Conservation (phyloP, 2,888 invertebrate species). For the Spatulosminthurus flaviceps region DNA sequence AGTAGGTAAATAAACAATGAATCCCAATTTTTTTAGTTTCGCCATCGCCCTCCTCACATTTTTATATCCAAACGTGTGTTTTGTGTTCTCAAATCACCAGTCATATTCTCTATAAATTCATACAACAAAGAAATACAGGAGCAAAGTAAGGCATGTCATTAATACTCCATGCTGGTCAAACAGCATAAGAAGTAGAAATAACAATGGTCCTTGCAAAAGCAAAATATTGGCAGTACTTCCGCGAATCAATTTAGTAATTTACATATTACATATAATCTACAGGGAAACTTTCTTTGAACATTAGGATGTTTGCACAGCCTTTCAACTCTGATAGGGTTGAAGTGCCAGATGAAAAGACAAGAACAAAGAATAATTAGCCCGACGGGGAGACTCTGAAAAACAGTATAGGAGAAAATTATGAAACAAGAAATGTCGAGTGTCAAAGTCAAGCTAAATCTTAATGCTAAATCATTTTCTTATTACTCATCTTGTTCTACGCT, state of each 20-base stretch:
- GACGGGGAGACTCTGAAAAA: neutral
- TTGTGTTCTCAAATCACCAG: too few relatives aligned
- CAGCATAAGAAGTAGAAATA: too few relatives aligned
- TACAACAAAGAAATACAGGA: too few relatives aligned
- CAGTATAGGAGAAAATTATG: neutral
- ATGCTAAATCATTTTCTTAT: neutral
- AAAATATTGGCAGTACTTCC: too few relatives aligned
- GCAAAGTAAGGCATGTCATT: too few relatives aligned
- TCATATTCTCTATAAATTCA: too few relatives aligned
- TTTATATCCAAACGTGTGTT: too few relatives aligned
- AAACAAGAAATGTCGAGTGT: neutral
- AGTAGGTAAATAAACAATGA: too few relatives aligned
- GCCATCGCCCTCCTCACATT: too few relatives aligned
- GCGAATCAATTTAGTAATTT: neutral
- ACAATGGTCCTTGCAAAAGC: too few relatives aligned
- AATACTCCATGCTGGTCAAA: too few relatives aligned
- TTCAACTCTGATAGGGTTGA: neutral
- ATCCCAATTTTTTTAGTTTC: too few relatives aligned
- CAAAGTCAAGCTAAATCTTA: neutral
- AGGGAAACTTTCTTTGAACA: neutral
- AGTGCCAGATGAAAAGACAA: neutral
- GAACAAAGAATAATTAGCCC: slow-evolving; percentile 18
- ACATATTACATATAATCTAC: neutral
- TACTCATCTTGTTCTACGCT: neutral
- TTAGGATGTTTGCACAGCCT: neutral